Evolutionary conservation across 53 echinoderm and acorn worm genomes (phyloP), one percentile per base, ranked within the genome.

Genomic region (Paracentrotus lividus): DNA sequence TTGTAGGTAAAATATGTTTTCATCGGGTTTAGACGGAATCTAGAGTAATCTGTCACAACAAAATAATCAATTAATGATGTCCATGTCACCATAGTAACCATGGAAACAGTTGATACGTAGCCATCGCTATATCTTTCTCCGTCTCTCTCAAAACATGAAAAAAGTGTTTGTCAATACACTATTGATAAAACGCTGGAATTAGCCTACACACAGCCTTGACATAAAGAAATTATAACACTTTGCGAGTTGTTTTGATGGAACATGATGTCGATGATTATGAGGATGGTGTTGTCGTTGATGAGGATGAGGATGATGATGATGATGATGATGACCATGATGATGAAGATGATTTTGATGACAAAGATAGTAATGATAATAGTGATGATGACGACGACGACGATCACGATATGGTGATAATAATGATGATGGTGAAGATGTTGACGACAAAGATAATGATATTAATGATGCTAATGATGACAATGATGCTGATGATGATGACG

Each of bases 21-120:
- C 40, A 40, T 38, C 20, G 23, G 76, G 4, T 76, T 36, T 18
- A 76, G 40, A 76, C 0, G 0, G 76, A 40, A 40, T 76, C 9
- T 13, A 67, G 8, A 4, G 34, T 67, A 67, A 67, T 67, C 67
- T 10, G 27, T 64, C 0, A 29, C 64, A 64, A 64, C 12, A 64
- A 67, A 31, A 64, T 47, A 81, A n/a, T 13, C 8, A 44, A 81
- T 44, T 49, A 47, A 24, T 47, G 47, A 6, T 45, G 47, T 10
- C 81, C 20, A 26, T 81, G 81, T 81, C 26, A 14, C 81, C 81
- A 81, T 81, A 47, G 81, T 81, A 10, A 14, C 81, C 81, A 81
- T 81, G 81, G 81, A n/a, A n/a, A 47, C 26, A 21, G 29, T 8
- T 20, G 18, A 42, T 43, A 13, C 20, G 43, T 45, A 69, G 23